A percentile compares a stretch with the other conserved stretches of the same genome.
Conservation (phyloP, 1,140 invertebrate genomes). For the Monomorium pharaonis region DNA sequence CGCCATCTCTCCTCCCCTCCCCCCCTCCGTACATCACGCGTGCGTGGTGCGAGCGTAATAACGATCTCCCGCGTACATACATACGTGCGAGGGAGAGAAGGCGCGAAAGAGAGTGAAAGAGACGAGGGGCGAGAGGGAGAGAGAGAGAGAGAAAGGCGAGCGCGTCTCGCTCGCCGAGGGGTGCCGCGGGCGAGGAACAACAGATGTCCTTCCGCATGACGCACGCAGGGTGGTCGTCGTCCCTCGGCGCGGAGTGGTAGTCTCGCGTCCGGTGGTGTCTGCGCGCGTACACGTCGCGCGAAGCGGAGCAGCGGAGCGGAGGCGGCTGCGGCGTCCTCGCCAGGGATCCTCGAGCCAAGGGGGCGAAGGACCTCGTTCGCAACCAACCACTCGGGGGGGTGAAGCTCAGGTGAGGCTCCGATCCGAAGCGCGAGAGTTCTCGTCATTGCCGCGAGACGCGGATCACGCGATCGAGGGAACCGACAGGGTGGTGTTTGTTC, state of each 20-base stretch:
- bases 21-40: constrained; percentile 9
- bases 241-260: constrained; percentile 56
- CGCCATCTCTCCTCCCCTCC: background rate
- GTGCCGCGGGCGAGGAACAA: constrained; percentile 74
- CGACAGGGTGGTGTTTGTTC: no score
- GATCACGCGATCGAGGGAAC: background rate
- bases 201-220: constrained; percentile 80
- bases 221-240: constrained; percentile 71
- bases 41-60: constrained; percentile 32
- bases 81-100: constrained; percentile 9
- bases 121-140: background rate
- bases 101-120: constrained; percentile 6
- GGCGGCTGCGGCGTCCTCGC: background rate
- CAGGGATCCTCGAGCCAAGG: background rate
- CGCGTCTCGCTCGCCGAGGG: constrained; percentile 9
- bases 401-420: background rate
- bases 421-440: no score
- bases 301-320: background rate
- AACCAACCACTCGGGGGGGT: no score
- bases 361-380: background rate
- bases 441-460: background rate
- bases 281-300: constrained; percentile 55
- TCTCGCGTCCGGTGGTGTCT: constrained; percentile 68
- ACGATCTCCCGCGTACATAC: background rate
- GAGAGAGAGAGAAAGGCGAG: background rate